A percentile compares a stretch with the other conserved stretches of the same genome.
phyloP scores from a whole-genome alignment of 1,140 invertebrate species.

The Calephelis nemesis region DNA sequence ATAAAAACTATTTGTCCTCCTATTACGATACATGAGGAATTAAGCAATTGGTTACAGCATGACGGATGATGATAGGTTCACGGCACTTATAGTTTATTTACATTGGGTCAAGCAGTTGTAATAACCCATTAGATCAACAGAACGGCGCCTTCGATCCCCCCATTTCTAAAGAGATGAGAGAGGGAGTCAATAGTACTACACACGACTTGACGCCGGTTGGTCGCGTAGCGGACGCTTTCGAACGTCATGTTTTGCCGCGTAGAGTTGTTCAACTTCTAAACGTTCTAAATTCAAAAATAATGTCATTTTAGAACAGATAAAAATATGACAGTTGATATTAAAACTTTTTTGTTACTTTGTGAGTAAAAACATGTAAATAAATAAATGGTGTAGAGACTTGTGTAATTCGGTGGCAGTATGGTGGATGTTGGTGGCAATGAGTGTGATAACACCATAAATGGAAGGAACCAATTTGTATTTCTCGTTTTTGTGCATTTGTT shows the following conservation, averaged over 20 bases:
- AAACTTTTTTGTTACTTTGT: constrained; percentile 28
- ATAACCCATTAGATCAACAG: constrained; percentile 55
- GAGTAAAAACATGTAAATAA: constrained; percentile 62
- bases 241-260: constrained; percentile 51
- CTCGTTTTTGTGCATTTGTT: constrained; percentile 73
- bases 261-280: constrained; percentile 52
- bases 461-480: constrained; percentile 74
- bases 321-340: constrained; percentile 30
- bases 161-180: constrained; percentile 69
- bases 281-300: constrained; percentile 42
- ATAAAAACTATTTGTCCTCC: constrained; percentile 13
- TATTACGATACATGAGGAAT: constrained; percentile 30
- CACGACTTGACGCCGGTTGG: constrained; percentile 54
- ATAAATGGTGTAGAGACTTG: constrained; percentile 55
- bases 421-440: constrained; percentile 74
- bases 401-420: constrained; percentile 71
- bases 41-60: constrained; percentile 39
- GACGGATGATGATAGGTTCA: constrained; percentile 41
- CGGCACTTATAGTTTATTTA: constrained; percentile 52
- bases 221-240: constrained; percentile 44
- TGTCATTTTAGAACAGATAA: constrained; percentile 40
- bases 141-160: constrained; percentile 62
- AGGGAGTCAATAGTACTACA: constrained; percentile 69
- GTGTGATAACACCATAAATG: constrained; percentile 71
- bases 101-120: constrained; percentile 60